phyloP scores from a whole-genome alignment of 2,888 invertebrate genomes.

The Aspidiotus destructor region DNA sequence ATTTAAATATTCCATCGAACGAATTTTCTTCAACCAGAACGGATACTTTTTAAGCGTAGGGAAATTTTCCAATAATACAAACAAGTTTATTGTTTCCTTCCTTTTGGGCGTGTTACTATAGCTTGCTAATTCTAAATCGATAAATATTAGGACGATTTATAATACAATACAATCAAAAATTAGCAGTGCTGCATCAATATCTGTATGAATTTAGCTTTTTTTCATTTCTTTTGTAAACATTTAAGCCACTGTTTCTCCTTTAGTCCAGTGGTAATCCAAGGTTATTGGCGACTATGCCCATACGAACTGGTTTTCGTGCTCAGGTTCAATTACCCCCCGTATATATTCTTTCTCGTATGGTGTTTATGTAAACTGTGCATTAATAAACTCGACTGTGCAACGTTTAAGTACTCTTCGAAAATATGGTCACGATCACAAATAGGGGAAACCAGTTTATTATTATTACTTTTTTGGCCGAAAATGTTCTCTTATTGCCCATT shows the following conservation, averaged over 20 bases:
- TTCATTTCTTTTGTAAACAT: not conserved
- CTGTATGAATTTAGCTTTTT: slow-evolving; percentile 7
- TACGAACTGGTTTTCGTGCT: slow-evolving; percentile 31
- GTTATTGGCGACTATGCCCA: slow-evolving; percentile 31
- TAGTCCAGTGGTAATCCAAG: slow-evolving; percentile 22
- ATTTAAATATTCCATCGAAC: too few relatives aligned
- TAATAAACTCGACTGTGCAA: slow-evolving; percentile 31
- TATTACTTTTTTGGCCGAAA: slow-evolving; percentile 30
- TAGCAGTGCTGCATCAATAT: slow-evolving; percentile 22
- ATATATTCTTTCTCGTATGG: slow-evolving; percentile 23
- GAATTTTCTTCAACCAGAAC: too few relatives aligned
- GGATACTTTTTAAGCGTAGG: too few relatives aligned
- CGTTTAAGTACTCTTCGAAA: slow-evolving; percentile 31
- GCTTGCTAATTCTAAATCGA: slow-evolving; percentile 1
- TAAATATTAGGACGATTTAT: slow-evolving; percentile 24
- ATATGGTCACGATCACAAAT: slow-evolving; percentile 30
- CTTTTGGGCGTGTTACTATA: too few relatives aligned
- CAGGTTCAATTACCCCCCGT: slow-evolving; percentile 32
- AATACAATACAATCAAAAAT: slow-evolving; percentile 30
- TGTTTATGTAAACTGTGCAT: slow-evolving; percentile 32
- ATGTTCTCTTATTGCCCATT: slow-evolving; percentile 32
- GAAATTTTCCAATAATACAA: too few relatives aligned
- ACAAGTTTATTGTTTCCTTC: too few relatives aligned
- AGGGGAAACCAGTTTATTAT: slow-evolving; percentile 30
- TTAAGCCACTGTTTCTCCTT: too few relatives aligned